Base-by-base conservation (phyloP, 2,113 vertebrate genomes). In the Mesoclemmys tuberculata region DNA sequence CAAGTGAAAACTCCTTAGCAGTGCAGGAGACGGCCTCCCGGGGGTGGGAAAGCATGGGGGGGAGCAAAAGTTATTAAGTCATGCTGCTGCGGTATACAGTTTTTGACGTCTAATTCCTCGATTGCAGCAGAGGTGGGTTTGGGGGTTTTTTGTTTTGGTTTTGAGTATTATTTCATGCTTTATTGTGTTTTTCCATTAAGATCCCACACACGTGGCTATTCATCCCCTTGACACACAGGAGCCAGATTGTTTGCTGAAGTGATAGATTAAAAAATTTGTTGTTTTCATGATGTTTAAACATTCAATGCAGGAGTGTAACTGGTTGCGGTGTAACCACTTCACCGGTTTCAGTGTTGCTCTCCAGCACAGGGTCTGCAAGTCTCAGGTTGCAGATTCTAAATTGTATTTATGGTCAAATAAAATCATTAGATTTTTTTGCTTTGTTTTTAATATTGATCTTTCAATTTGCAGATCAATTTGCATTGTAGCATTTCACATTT, bases 261-360 rank as follows among this genome's bases (percentile, higher is more conserved):
- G 96, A 95, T 94, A 92, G 95, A 97, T 96, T 58, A 93, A 97
- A 97, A 97, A 97, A 97, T 95, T 96, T 93, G 97, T 97, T 91
- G 86, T 90, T 97, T 95, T 49, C 94, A 84, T 90, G 89, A 95
- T 95, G 93, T 95, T 97, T 95, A 95, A 96, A 97, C 93, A 97
- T 97, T 97, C 97, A 95, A 3, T 64, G 93, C 92, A 41, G 97
- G 96, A 94, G 85, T 9, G 87, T 41, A 95, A 49, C 95, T 41
- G 95, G 93, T 95, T 93, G 95, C 96, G 74, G 94, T 80, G 93
- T 38, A 94, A 84, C 85, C 92, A n/a, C 92, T 81, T 93, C 49
- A 85, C 85, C 94, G 3, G 79, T 46, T 52, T 68, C 27, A 49
- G 55, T 52, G 75, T 41, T 86, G 51, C 74, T 90, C 90, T 2